A percentile compares a stretch with the other conserved stretches of the same genome.
phyloP scores from a whole-genome alignment of 2,888 invertebrate species.

The Epinotia nisella region DNA sequence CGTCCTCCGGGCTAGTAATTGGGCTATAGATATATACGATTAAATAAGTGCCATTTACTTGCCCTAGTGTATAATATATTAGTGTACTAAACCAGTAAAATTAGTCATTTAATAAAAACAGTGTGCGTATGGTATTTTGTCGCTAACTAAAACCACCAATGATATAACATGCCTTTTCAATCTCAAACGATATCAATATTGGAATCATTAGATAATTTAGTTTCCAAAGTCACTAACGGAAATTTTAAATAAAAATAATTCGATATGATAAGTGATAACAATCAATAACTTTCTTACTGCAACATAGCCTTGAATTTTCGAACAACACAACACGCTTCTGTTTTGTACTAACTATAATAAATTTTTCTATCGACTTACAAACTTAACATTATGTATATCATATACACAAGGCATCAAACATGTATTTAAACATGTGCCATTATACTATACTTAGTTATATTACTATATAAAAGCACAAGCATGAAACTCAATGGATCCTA shows the following conservation, averaged over 20 bases:
- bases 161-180: conserved; percentile 2
- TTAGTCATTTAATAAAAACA: conserved; percentile 13
- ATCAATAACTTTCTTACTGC: conserved; percentile 21
- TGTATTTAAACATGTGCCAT: conserved; percentile 11
- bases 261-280: conserved; percentile 10
- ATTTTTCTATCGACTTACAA: conserved; percentile 59
- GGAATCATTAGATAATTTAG: background rate
- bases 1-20: background rate
- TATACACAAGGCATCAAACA: conserved; percentile 25
- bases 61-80: conserved; percentile 16
- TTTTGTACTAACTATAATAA: conserved; percentile 67
- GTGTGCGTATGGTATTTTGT: conserved; percentile 26
- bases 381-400: conserved; percentile 65
- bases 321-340: conserved; percentile 31
- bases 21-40: conserved; percentile 3
- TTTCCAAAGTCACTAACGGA: background rate
- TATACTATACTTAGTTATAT: conserved; percentile 24
- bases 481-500: background rate
- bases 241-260: conserved; percentile 11
- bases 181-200: background rate
- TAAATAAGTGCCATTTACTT: conserved; percentile 17
- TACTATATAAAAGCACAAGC: conserved; percentile 37
- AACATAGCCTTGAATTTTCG: conserved; percentile 20
- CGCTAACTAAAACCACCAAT: conserved; percentile 5
- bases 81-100: conserved; percentile 11